Base-by-base conservation (phyloP, 2,113 vertebrate species). In the Callipepla squamata region DNA sequence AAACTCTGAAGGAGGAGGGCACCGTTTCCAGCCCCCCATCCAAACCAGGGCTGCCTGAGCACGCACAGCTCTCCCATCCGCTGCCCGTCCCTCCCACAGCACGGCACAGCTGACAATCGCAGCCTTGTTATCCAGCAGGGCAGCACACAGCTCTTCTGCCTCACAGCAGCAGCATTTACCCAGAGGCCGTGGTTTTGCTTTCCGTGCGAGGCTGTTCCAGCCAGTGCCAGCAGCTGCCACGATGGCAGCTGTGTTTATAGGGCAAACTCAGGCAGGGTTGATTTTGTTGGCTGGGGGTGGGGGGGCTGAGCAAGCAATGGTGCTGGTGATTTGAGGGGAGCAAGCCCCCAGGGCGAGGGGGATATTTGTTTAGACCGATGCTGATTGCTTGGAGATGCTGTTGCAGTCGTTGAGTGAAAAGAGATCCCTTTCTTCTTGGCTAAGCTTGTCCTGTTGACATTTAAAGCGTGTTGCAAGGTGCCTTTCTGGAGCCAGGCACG, bases 281-380 rank as follows among this genome's bases (percentile, higher is more conserved):
- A 2, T 80, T 47, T 78, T 4, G 5, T 34, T 25, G 3, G 55
- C n/a, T 0, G 1, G 44, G 36, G 36, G 34, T 36, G 34, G 36
- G 34, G 30, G 22, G 40, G 63, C 72, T 2, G 1, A 2, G 0
- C 9, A 13, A 61, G 72, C 18, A n/a, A 3, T 0, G 9, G 22
- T 40, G 68, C 59, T 70, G 68, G 28, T 58, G 68, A 21, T 59
- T 72, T 59, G 80, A 10, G 7, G 45, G 25, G 80, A 74, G 74
- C 42, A 5, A 74, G 47, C 53, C 11, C 80, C 7, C 25, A 9
- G 4, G 32, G 61, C 38, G 61, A 63, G 7, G 38, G 6, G 7
- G 73, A 9, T 15, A 17, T 16, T 53, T 92, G 84, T 91, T 87
- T 72, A 77, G 72, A 87, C 44, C 15, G 8, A 2, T 38, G 25